Evolutionary conservation across 1,140 invertebrate species (phyloP), one percentile per base, ranked within the genome.

Genomic region (Pseudobourletiella spinata): DNA sequence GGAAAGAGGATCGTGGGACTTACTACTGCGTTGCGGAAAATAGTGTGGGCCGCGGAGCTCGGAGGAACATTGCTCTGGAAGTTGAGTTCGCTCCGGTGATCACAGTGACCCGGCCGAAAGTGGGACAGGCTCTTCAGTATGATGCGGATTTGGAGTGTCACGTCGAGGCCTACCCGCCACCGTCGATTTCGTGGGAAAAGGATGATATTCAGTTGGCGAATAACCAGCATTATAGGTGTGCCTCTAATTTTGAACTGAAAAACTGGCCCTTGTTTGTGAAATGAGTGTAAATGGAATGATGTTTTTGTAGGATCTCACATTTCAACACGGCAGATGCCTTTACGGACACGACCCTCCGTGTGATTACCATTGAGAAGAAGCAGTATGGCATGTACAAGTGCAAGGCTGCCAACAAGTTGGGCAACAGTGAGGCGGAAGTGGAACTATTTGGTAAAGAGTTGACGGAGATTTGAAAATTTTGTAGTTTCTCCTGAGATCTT

Each of bases 121-220:
- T 93, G 18, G 87, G 87, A 22, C 86, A 95, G 80, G 91, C 91
- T 3, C 74, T 94, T 3, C 89, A 91, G 73, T 94, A 91, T 70
- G 89, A 94, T 68, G 91, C 91, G 86, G 90, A 95, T 72, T 73
- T 95, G 59, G 88, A 92, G 71, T 95, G 91, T 72, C 88, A 91
- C 71, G 85, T 95, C 2, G 89, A 93, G 76, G 90, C 91, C 0
- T 95, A 92, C 76, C 91, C 91, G 8, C 87, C 88, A 18, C 89
- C 91, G 3, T 86, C 87, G 1, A 89, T 94, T 57, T 79, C 82
- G 2, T 95, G 91, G 91, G 72, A 88, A 3, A 92, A 93, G 74
- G 87, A 91, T 68, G 85, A 85, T 50, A 76, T 85, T 22, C 80
- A 85, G 59, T 70, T 94, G 3, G 84, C 86, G 0, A 93, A 92